Percentiles rank a stretch among this genome's conserved stretches.
phyloP scores from a whole-genome alignment of 2,113 vertebrate species.

The Ictalurus punctatus region DNA sequence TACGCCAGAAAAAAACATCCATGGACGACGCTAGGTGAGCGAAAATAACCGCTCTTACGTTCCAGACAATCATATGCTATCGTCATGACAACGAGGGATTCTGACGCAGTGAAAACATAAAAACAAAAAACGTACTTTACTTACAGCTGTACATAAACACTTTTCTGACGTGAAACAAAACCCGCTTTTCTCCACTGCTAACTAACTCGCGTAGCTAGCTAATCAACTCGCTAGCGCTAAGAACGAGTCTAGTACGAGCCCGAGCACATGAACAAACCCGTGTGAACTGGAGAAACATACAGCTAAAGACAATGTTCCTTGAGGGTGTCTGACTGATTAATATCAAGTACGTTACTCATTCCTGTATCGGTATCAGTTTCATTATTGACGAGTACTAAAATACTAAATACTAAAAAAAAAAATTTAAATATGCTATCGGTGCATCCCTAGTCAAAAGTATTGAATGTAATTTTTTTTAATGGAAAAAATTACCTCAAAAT shows the following conservation, averaged over 20 bases:
- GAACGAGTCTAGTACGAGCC: not conserved
- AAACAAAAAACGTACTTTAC: not conserved
- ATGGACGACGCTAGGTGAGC: not conserved
- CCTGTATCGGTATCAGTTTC: not conserved
- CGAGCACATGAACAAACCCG: not conserved
- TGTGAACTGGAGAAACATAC: not conserved
- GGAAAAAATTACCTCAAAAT: not conserved
- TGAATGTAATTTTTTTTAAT: not conserved
- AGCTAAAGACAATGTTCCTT: not conserved
- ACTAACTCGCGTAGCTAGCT: not conserved
- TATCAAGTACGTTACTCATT: not conserved
- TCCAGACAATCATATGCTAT: not conserved
- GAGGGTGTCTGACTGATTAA: not conserved
- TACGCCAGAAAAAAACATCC: not conserved
- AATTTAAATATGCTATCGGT: not conserved
- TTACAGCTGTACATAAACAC: not conserved
- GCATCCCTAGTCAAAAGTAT: not conserved
- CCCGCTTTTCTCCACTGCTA: not conserved
- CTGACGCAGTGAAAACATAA: not conserved
- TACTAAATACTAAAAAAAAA: not conserved
- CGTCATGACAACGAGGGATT: not conserved
- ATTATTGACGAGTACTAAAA: not conserved
- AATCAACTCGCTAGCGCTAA: not conserved
- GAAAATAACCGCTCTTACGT: not conserved
- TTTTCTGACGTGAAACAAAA: not conserved